phyloP scores from a whole-genome alignment of 2,113 vertebrate species.

The Cettia cetti region DNA sequence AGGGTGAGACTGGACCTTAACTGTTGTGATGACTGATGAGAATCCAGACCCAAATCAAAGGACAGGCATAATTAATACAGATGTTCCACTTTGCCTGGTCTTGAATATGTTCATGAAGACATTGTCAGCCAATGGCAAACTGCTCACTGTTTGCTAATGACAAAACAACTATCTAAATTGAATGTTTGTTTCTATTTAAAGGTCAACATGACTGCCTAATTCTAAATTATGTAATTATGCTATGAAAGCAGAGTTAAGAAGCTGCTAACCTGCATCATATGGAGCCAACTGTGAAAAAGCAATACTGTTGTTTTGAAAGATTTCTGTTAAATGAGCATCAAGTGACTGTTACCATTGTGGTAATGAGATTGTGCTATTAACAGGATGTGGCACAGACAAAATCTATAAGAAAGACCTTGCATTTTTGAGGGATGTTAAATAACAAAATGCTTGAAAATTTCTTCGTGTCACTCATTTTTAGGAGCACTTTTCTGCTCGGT shows the following conservation, averaged over 20 bases:
- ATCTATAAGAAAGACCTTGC: constrained; percentile 21
- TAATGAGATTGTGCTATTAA: constrained; percentile 54
- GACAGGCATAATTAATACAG: background rate
- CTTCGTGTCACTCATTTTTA: background rate
- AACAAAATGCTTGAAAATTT: constrained; percentile 36
- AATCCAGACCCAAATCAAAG: background rate
- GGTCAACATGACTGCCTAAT: constrained; percentile 34
- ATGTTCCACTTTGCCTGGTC: background rate
- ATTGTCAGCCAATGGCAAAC: background rate
- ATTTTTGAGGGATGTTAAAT: constrained; percentile 50
- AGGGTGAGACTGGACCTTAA: background rate
- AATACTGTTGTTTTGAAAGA: constrained; percentile 43
- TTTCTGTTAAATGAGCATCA: constrained; percentile 45
- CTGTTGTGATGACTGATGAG: background rate
- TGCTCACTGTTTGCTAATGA: background rate
- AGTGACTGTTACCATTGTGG: constrained; percentile 46
- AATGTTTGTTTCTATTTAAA: constrained; percentile 49
- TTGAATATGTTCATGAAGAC: background rate
- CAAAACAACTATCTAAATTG: constrained; percentile 30
- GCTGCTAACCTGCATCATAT: constrained; percentile 22
- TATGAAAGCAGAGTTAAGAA: constrained; percentile 47
- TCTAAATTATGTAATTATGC: constrained; percentile 48
- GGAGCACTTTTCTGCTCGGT: background rate
- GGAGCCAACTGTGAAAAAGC: constrained; percentile 18
- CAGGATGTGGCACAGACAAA: constrained; percentile 58